A percentile compares a stretch with the other conserved stretches of the same genome.
phyloP scores from a whole-genome alignment of 2,797 vertebrate genomes.

The Agapornis canus region DNA sequence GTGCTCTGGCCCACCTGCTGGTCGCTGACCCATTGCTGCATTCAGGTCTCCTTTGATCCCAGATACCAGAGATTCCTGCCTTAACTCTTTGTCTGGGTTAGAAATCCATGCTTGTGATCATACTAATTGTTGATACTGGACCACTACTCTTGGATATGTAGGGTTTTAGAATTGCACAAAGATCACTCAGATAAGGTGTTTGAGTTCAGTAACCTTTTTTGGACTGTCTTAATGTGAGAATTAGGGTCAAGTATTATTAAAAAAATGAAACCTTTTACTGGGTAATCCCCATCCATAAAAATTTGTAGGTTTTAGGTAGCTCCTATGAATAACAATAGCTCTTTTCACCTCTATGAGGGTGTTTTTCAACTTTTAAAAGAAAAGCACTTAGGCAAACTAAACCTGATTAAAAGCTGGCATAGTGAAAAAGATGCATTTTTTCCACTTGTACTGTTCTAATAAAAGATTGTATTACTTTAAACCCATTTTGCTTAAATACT shows the following conservation, averaged over 20 bases:
- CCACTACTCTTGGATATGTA: accelerated
- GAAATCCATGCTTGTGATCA: neutral
- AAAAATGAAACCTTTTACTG: neutral
- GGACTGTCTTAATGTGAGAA: neutral
- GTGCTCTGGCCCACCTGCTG: constrained; percentile 51
- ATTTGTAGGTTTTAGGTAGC: neutral
- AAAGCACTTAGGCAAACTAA: neutral
- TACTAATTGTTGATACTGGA: neutral
- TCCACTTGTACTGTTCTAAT: neutral
- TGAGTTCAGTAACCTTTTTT: neutral
- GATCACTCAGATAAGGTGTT: neutral
- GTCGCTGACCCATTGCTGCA: neutral
- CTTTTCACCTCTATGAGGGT: neutral
- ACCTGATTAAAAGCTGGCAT: neutral
- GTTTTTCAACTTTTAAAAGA: neutral
- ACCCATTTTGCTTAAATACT: neutral
- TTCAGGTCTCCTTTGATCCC: neutral
- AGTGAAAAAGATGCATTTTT: neutral
- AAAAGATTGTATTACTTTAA: neutral
- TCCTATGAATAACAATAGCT: neutral
- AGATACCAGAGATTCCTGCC: constrained; percentile 40
- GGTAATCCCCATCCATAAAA: neutral
- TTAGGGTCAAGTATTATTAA: neutral
- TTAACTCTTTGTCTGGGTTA: neutral
- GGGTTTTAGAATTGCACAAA: neutral